These are phyloP conservation scores for Oligia latruncula DNA, from an alignment of 2,888 invertebrate species.

Conservation along the genomic window DNA sequence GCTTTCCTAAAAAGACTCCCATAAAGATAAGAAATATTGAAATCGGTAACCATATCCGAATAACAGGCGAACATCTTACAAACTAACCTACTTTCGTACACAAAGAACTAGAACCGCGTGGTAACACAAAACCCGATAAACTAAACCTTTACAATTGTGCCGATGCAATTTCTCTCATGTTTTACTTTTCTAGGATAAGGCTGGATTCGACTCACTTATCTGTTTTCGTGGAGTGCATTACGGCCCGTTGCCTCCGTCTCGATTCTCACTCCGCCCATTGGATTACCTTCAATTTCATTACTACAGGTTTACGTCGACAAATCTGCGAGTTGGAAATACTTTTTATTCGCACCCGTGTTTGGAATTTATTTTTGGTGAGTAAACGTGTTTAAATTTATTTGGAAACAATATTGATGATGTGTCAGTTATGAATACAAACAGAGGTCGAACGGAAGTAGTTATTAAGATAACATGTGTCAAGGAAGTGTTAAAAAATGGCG, in stretches of 20 bases:
- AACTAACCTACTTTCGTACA: constrained; percentile 29
- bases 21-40: constrained; percentile 37
- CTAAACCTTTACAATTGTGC: constrained; percentile 57
- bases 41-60: constrained; percentile 34
- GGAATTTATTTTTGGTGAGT: constrained; percentile 4
- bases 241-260: constrained; percentile 64
- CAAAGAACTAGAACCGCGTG: constrained; percentile 39
- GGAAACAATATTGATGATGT: neutral
- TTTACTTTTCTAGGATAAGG: constrained; percentile 65
- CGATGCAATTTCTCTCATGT: constrained; percentile 65
- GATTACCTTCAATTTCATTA: constrained; percentile 70
- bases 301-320: constrained; percentile 55
- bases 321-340: constrained; percentile 50
- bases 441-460: neutral
- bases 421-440: neutral
- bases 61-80: constrained; percentile 6
- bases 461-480: neutral
- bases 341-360: constrained; percentile 38
- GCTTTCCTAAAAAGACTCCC: constrained; percentile 1
- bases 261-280: constrained; percentile 63
- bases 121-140: constrained; percentile 28
- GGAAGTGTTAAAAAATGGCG: neutral
- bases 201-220: constrained; percentile 70
- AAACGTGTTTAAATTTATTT: constrained; percentile 16
- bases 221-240: constrained; percentile 71